Evolutionary conservation across 2,113 vertebrate species (phyloP), one percentile per base, ranked within the genome.

Genomic region (Anarhynchus alexandrinus): DNA sequence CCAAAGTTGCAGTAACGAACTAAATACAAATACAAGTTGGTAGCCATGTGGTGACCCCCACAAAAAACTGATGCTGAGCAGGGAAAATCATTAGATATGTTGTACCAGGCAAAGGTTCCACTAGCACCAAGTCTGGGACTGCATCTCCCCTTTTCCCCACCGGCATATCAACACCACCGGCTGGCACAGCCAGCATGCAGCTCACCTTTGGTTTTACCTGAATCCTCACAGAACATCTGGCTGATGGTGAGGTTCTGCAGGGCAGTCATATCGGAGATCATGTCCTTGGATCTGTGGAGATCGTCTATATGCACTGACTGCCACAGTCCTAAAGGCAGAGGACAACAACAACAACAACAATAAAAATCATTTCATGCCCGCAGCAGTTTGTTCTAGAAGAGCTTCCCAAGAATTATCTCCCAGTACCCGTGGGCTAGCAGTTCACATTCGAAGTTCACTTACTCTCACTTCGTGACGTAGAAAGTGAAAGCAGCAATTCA

Each of bases 221-320:
- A 95, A 34, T 93, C 95, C 93, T 97, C 97, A 97, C 9, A 47
- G 61, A 99, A 99, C 58, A 99, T 94, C 74, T 99, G 98, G 97
- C 99, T 99, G 97, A 99, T 99, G 71, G 99, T 98, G 97, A 99
- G 94, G 32, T 94, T 98, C 96, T 99, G 98, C 95, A 99, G 96
- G 36, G 97, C 97, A n/a, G 98, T 99, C 93, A 99, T 77, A 47
- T 99, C 99, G 0, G 99, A 98, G 73, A 98, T 97, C 92, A 99
- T 99, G 94, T 98, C 98, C 29, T 98, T 98, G 67, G 99, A 99
- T n/a, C 86, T 98, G 93, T 98, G 98, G 40, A 99, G 98, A 94
- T 99, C 99, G 4, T 99, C 99, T 2, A 99, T 99, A 77, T 99
- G 99, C 94, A 99, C 98, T 0, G 99, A 99, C 82, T 95, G 98